These are phyloP conservation scores for Octopus bimaculoides DNA, from an alignment of 1,140 invertebrate genomes.

Conservation along the genomic window DNA sequence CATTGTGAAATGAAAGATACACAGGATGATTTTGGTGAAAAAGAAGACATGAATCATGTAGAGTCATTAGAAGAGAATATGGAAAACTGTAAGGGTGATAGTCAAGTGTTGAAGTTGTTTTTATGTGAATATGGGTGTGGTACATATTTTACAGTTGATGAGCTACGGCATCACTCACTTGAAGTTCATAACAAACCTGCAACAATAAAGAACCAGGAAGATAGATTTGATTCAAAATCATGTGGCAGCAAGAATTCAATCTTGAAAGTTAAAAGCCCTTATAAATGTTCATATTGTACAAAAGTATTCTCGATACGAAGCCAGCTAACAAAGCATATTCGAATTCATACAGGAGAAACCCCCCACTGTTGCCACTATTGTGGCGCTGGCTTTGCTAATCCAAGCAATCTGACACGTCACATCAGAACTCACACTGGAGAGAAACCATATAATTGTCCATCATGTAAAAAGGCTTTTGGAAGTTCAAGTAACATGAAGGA, in stretches of 20 bases:
- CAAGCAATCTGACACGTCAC: slow-evolving; percentile 63
- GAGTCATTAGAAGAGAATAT: not conserved
- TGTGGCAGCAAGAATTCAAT: not conserved
- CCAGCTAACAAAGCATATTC: slow-evolving; percentile 93
- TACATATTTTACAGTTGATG: not conserved
- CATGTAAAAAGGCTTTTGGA: slow-evolving; percentile 61
- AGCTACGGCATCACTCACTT: not conserved
- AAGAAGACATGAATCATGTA: not conserved
- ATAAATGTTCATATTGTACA: not conserved
- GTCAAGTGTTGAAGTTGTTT: not conserved
- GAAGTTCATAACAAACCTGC: not conserved
- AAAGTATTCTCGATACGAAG: slow-evolving; percentile 62
- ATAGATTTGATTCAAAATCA: not conserved
- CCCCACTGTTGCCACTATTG: slow-evolving; percentile 68
- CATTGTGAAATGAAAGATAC: not conserved
- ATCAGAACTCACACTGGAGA: slow-evolving; percentile 68
- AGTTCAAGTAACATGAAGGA: slow-evolving; percentile 3
- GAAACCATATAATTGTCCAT: slow-evolving; percentile 67
- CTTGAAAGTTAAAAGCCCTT: not conserved
- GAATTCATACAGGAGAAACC: slow-evolving; percentile 95
- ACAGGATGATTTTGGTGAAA: not conserved
- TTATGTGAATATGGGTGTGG: not conserved
- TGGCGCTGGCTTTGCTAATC: slow-evolving; percentile 55
- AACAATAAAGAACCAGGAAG: not conserved
- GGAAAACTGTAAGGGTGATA: not conserved